Evolutionary conservation across 2,888 invertebrate genomes (phyloP), one percentile per base, ranked within the genome.

Genomic region (Lamellibrachia satsuma): DNA sequence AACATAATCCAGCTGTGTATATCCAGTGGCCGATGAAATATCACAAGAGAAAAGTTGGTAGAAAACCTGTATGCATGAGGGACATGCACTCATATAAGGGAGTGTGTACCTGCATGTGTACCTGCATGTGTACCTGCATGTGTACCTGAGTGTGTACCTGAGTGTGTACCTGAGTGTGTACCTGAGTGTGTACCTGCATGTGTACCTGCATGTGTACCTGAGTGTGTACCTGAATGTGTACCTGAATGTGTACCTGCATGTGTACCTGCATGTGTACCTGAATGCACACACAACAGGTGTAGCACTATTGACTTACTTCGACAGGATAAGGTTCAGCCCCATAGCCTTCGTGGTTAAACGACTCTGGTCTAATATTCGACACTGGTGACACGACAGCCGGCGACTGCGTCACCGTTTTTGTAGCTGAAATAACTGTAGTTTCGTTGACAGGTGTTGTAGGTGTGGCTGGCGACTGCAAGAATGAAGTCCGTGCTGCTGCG

Each of bases 281-380:
- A 0, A 39, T 39, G 39, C 39, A 39, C 39, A 39, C 39, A 39
- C 39, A 39, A 39, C 39, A 39, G 39, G 39, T 1, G 1, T 39
- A 39, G 39, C 39, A 39, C 39, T 39, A 39, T 39, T 39, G 39
- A 92, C 93, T 91, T 55, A 93, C 93, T 57, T 93, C 93, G 8
- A 91, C 57, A 8, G 93, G 93, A 75, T 93, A 93, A 6, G 92
- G 93, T 52, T 91, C 57, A 75, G 8, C 55, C 4, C 52, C 91
- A 27, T 75, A 75, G 75, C 90, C 90, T 8, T 92, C 92, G 90
- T 93, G 93, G 52, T 93, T 93, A 27, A 92, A 75, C 22, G 22
- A 75, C 22, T 6, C 75, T n/a, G 75, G 4, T n/a, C 75, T 75
- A 75, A 75, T n/a, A 75, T 75, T 75, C 75, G 75, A 75, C 75